These are phyloP conservation scores for Anastrepha obliqua DNA, from an alignment of 1,140 invertebrate species.

Conservation along the genomic window DNA sequence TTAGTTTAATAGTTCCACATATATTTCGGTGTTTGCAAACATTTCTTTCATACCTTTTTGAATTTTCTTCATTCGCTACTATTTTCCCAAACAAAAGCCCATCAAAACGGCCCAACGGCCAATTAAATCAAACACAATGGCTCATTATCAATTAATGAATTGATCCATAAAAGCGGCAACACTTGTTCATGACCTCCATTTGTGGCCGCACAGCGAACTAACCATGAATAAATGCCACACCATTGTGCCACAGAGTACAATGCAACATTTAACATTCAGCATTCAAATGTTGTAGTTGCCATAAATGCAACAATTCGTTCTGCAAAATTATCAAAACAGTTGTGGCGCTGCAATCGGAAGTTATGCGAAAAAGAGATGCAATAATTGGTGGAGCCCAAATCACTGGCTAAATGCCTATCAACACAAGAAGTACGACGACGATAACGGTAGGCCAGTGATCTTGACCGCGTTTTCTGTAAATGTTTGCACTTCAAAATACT, in stretches of 20 bases:
- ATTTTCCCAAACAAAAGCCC: background rate
- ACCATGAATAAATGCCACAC: slow-evolving; percentile 46
- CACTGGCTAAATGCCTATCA: slow-evolving; percentile 15
- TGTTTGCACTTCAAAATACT: slow-evolving; percentile 38
- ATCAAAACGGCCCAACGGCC: background rate
- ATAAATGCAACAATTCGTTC: slow-evolving; percentile 37
- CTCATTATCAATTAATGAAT: slow-evolving; percentile 49
- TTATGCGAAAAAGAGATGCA: slow-evolving; percentile 36
- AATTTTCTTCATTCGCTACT: background rate
- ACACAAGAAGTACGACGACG: background rate
- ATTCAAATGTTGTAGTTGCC: background rate
- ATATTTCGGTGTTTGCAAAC: background rate
- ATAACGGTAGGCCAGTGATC: background rate
- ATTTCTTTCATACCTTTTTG: background rate
- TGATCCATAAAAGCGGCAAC: slow-evolving; percentile 40
- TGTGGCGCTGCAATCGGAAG: slow-evolving; percentile 41
- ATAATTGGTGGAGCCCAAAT: slow-evolving; percentile 24
- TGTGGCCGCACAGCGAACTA: background rate
- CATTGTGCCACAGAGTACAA: background rate
- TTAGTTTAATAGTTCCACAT: background rate
- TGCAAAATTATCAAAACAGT: slow-evolving; percentile 37
- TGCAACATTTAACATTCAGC: background rate
- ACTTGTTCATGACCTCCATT: slow-evolving; percentile 49
- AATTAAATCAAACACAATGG: background rate
- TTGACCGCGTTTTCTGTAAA: slow-evolving; percentile 29